Percentiles rank a stretch among this genome's conserved stretches.
phyloP scores from a whole-genome alignment of 2,797 vertebrate species.

The Cryptoblepharus egeriae region DNA sequence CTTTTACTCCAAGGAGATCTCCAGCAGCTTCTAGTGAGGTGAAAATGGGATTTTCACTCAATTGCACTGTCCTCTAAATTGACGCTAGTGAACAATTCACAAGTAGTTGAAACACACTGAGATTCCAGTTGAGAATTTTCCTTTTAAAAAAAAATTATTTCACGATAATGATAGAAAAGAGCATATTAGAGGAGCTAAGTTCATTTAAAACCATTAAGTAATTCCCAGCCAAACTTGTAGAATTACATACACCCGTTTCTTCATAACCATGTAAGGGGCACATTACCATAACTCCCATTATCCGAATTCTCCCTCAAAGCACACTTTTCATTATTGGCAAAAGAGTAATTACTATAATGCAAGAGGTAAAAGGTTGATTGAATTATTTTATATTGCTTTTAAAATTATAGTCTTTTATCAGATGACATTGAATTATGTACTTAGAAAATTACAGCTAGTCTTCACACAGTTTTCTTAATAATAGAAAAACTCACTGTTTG shows the following conservation, averaged over 20 bases:
- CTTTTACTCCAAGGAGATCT: too few relatives aligned
- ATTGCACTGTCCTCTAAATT: neutral
- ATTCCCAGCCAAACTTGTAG: neutral
- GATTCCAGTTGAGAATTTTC: neutral
- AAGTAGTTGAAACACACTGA: neutral
- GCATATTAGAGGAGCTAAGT: neutral
- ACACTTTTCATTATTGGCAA: conserved; percentile 27
- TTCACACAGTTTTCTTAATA: conserved; percentile 25
- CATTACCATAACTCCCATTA: neutral
- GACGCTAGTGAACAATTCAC: neutral
- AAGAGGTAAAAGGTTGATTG: conserved; percentile 34
- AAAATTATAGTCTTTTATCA: conserved; percentile 35
- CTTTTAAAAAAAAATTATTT: neutral
- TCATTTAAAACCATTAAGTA: conserved; percentile 1
- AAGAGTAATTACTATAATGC: conserved; percentile 19
- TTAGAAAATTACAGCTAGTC: conserved; percentile 35
- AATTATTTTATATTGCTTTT: conserved; percentile 43
- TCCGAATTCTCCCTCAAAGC: conserved; percentile 16
- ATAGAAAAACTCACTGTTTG: conserved; percentile 15
- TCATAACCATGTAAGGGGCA: neutral
- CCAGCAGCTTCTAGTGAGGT: neutral
- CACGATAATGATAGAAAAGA: neutral
- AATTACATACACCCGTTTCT: conserved; percentile 9
- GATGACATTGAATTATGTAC: conserved; percentile 31
- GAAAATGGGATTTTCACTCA: neutral